Base-by-base conservation (phyloP, 2,113 vertebrate species). In the Pygoscelis antarcticus region DNA sequence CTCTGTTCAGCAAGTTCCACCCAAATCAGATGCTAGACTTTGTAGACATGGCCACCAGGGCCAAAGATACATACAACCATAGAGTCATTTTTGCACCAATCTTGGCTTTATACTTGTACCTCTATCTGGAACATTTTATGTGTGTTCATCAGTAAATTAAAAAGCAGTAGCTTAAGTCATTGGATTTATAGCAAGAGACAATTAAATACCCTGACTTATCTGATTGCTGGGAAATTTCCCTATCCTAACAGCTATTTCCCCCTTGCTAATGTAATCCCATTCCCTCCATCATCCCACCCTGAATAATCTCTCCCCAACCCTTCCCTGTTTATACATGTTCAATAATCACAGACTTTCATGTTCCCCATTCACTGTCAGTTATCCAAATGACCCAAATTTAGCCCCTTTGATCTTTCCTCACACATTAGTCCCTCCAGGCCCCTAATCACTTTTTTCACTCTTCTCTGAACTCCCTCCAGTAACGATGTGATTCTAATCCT, bases 401-500 rank as follows among this genome's bases (percentile, higher is more conserved):
- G 70, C 42, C 47, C 55, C 94, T 97, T 96, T 96, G 94, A 97
- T 97, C 95, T 94, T 8, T 70, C 84, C 70, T 95, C 93, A 51
- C 62, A 62, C 89, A 95, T 81, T 84, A 93, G 75, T 88, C 94
- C 89, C 93, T 91, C 87, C 64, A 70, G 97, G 91, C 94, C 87
- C 46, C 87, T 97, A 96, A 97, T 97, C 91, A 94, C 94, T 95
- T 88, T 93, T 94, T 96, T 87, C 81, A 71, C 93, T 96, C 96
- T 96, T 69, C 96, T 97, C 93, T 97, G 96, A 96, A 97, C 94
- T 96, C 77, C 83, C 93, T 97, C 96, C 97, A 97, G 84, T 91
- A 96, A 97, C 64, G 92, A 97, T 97, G 95, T 93, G 97, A 95
- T 87, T 93, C 93, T 94, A 96, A 97, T 94, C 93, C 96, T 96